A percentile compares a stretch with the other conserved stretches of the same genome.
Conservation (phyloP, 2,888 invertebrate species). For the Thera obeliscata region DNA sequence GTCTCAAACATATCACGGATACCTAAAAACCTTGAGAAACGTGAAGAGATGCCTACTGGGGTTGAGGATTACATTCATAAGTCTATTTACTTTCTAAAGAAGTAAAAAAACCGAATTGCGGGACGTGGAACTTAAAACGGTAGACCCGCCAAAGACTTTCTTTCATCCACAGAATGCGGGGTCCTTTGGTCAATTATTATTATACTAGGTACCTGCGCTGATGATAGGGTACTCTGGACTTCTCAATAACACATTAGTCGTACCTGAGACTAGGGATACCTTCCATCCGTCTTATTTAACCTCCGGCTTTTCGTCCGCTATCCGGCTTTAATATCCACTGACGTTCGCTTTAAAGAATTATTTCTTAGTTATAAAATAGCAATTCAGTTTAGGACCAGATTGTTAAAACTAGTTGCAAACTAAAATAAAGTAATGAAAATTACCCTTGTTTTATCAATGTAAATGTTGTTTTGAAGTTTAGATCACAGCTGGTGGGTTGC, state of each 20-base stretch:
- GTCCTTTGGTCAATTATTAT: conserved; percentile 48
- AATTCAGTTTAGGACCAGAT: too few relatives aligned
- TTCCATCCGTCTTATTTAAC: not conserved
- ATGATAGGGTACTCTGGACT: conserved; percentile 71
- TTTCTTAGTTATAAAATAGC: too few relatives aligned
- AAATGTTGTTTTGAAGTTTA: too few relatives aligned
- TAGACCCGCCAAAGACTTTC: conserved; percentile 53
- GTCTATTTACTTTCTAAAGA: not conserved
- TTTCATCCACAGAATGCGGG: conserved; percentile 58
- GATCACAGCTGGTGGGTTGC: too few relatives aligned
- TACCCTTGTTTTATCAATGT: too few relatives aligned
- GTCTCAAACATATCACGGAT: too few relatives aligned
- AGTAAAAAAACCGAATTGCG: not conserved
- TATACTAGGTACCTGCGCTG: conserved; percentile 69
- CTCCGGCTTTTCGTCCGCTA: not conserved
- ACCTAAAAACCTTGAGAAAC: too few relatives aligned
- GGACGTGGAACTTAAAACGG: conserved; percentile 30
- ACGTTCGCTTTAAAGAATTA: too few relatives aligned
- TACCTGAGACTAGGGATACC: conserved; percentile 17
- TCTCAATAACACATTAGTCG: conserved; percentile 70
- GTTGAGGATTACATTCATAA: too few relatives aligned
- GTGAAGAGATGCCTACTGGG: too few relatives aligned
- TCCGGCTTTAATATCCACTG: not conserved
- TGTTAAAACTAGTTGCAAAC: too few relatives aligned
- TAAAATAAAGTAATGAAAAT: too few relatives aligned